phyloP scores from a whole-genome alignment of 2,888 invertebrate species.

The Argyresthia albistria region DNA sequence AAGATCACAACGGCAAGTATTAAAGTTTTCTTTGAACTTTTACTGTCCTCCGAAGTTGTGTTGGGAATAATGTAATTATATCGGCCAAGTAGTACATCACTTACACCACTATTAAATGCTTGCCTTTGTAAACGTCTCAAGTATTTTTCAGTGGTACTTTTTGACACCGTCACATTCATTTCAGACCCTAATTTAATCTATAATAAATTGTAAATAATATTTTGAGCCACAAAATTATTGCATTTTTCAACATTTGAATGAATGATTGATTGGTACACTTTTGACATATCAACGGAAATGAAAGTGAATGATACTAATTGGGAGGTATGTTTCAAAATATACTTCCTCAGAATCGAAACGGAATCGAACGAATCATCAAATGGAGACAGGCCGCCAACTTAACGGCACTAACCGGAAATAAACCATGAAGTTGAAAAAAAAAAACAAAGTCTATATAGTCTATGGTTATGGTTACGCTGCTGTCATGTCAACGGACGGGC shows the following conservation, averaged over 20 bases:
- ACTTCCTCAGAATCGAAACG: too few species aligned
- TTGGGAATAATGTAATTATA: conserved; percentile 34
- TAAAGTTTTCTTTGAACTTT: conserved; percentile 22
- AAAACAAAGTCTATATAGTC: background rate
- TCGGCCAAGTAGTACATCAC: conserved; percentile 25
- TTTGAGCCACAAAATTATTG: too few species aligned
- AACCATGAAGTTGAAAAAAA: too few species aligned
- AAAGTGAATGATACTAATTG: too few species aligned
- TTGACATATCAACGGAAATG: too few species aligned
- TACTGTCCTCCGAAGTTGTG: conserved; percentile 20
- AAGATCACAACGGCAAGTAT: conserved; percentile 23
- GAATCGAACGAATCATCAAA: too few species aligned
- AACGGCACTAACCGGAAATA: too few species aligned
- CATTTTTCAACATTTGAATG: too few species aligned
- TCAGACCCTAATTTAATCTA: background rate
- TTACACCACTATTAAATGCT: conserved; percentile 37
- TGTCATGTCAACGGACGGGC: conserved; percentile 61
- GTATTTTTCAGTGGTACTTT: conserved; percentile 18
- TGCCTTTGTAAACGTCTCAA: conserved; percentile 32
- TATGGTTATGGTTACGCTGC: conserved; percentile 2
- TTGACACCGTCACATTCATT: conserved; percentile 9
- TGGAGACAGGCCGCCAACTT: too few species aligned
- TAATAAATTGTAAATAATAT: background rate
- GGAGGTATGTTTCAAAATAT: too few species aligned
- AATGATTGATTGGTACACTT: too few species aligned